Evolutionary conservation across 2,888 invertebrate species (phyloP), one percentile per base, ranked within the genome.

Genomic region (Eupithecia inturbata): DNA sequence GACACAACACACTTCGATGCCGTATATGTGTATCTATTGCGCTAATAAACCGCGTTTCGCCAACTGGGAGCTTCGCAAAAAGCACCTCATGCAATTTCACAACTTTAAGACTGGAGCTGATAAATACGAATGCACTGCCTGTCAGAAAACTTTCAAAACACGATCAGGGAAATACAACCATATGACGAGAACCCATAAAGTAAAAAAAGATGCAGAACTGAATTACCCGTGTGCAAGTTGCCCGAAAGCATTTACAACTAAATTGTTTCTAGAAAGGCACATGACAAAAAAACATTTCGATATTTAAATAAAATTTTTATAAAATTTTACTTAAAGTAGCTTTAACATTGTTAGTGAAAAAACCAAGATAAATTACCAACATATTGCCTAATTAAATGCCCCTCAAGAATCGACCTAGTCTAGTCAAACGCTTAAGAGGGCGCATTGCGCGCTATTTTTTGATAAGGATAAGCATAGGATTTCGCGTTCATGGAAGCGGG

Each of bases 261-360:
- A 95, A 82, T 83, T 95, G 75, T 95, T 95, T 82, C 83, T 95
- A 82, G 95, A 95, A 78, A 95, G 94, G 78, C 95, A 95, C 82
- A 87, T 95, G 78, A 92, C 94, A 31, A 94, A 93, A 83, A 95
- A 95, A 80, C 95, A 95, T 84, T 93, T 92, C 67, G 94, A 92
- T 80, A 84, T 84, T 39, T 90, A 79, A 87, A 66, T 57, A 14
- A 26, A 22, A 3, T 0, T 10, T 53, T 4, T 9, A 7, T 53
- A 10, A 49, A 22, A 22, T 53, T n/a, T 53, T 10, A 22, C 49
- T 22, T 0, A 53, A 22, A 22, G 2, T 49, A n/a, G 3, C 49
- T n/a, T 22, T 53, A 49, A 49, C n/a, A 7, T 2, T 45, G n/a
- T 19, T 45, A n/a, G 19, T 45, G n/a, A n/a, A n/a, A 45, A 45